These are phyloP conservation scores for Sarcophaga subvicina DNA, from an alignment of 2,888 invertebrate species.

Conservation along the genomic window DNA sequence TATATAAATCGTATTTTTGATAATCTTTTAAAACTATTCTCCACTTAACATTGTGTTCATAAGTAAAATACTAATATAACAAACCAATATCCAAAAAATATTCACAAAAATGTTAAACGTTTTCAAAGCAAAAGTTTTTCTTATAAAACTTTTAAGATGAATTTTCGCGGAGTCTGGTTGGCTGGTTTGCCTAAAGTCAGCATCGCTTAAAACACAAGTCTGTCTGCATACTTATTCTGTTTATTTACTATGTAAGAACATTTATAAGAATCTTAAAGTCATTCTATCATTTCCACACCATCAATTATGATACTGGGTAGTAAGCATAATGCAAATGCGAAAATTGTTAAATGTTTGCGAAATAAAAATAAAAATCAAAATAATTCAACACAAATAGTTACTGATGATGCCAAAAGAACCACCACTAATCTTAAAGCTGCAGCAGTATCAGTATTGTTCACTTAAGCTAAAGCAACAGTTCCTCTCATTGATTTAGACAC, in stretches of 20 bases:
- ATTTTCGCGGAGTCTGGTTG: neutral
- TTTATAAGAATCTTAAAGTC: constrained; percentile 59
- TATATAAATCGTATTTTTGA: neutral
- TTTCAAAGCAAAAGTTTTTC: neutral
- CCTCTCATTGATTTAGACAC: neutral
- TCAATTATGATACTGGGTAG: constrained; percentile 53
- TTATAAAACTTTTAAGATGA: constrained; percentile 13
- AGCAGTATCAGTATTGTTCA: constrained; percentile 1
- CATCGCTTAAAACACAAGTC: neutral
- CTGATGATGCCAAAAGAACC: constrained; percentile 16
- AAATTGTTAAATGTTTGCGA: constrained; percentile 51
- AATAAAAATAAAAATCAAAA: constrained; percentile 48
- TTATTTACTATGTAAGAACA: constrained; percentile 29
- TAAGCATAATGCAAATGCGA: constrained; percentile 23
- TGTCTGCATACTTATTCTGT: neutral
- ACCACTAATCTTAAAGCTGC: neutral
- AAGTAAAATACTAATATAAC: neutral
- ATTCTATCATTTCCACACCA: constrained; percentile 64
- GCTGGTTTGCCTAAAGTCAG: constrained; percentile 9
- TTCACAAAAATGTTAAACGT: neutral
- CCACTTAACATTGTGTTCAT: neutral
- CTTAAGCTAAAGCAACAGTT: neutral
- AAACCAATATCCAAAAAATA: neutral
- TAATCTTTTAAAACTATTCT: neutral
- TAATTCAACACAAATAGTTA: constrained; percentile 45